phyloP scores from a whole-genome alignment of 2,113 vertebrate species.

The Rhodinocichla rosea region DNA sequence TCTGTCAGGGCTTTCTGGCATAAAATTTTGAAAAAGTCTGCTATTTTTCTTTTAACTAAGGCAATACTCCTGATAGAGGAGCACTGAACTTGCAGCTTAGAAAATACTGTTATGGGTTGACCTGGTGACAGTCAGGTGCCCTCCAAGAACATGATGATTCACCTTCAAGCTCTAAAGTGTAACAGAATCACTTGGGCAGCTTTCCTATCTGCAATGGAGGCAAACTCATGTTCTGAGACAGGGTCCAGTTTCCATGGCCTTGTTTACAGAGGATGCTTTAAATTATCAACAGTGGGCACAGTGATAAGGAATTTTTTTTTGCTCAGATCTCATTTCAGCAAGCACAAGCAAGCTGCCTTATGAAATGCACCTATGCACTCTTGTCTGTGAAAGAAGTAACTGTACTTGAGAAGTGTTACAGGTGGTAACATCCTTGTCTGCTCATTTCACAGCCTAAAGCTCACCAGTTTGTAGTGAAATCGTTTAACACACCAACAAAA shows the following conservation, averaged over 20 bases:
- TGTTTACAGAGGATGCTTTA: background rate
- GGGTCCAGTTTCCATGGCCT: background rate
- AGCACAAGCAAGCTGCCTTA: background rate
- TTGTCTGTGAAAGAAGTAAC: background rate
- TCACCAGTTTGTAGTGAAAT: conserved; percentile 97
- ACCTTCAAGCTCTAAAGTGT: background rate
- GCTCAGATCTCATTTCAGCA: background rate
- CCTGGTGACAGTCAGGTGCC: background rate
- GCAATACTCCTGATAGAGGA: background rate
- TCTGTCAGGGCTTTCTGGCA: background rate
- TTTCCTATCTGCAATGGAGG: background rate
- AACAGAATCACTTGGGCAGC: background rate
- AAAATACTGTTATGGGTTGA: background rate
- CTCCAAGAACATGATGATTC: background rate
- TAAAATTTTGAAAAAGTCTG: background rate
- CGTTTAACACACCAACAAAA: conserved; percentile 91
- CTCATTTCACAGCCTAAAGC: conserved; percentile 86
- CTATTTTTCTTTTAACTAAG: background rate
- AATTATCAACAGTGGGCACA: background rate
- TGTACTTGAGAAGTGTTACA: background rate
- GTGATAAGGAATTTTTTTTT: background rate
- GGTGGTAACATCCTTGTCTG: background rate
- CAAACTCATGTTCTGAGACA: background rate
- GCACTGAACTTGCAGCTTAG: background rate
- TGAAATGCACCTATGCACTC: background rate